Conservation (phyloP, 2,888 invertebrate species). For the Pyrochroa serraticornis region DNA sequence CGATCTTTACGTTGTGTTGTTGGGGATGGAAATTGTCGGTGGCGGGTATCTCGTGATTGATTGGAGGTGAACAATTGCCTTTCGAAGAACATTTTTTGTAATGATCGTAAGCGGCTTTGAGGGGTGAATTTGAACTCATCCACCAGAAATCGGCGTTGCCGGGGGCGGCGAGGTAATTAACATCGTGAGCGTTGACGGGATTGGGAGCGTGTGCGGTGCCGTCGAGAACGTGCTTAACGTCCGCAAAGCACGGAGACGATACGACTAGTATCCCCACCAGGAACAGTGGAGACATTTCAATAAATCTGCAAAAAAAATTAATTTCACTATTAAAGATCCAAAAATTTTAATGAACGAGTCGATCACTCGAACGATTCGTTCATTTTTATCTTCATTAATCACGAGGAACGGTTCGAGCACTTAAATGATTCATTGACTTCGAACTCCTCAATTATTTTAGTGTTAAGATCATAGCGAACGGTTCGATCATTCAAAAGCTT, state of each 20-base stretch:
- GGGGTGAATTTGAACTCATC: slow-evolving; percentile 65
- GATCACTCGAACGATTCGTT: too few species aligned
- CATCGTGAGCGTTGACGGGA: slow-evolving; percentile 33
- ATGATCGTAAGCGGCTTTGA: slow-evolving; percentile 59
- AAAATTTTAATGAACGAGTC: too few species aligned
- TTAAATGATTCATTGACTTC: too few species aligned
- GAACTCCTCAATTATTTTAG: too few species aligned
- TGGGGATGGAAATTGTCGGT: slow-evolving; percentile 14
- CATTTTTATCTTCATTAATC: too few species aligned
- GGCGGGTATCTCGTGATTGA: slow-evolving; percentile 2
- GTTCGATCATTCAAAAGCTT: too few species aligned
- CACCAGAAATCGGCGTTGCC: slow-evolving; percentile 66
- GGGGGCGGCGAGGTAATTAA: slow-evolving; percentile 36
- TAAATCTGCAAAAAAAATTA: slow-evolving; percentile 18
- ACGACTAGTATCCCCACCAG: slow-evolving; percentile 50
- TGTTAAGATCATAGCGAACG: too few species aligned
- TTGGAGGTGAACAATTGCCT: slow-evolving; percentile 42
- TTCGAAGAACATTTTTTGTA: slow-evolving; percentile 52
- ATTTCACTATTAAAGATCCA: too few species aligned
- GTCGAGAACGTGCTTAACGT: slow-evolving; percentile 47
- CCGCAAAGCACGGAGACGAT: slow-evolving; percentile 40
- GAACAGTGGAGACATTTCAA: slow-evolving; percentile 50
- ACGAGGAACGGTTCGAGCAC: too few species aligned
- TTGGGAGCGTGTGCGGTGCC: slow-evolving; percentile 38
- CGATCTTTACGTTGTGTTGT: slow-evolving; percentile 24